Evolutionary conservation across 2,113 vertebrate species (phyloP).

Genomic region (Microcebus ravelobensis): DNA sequence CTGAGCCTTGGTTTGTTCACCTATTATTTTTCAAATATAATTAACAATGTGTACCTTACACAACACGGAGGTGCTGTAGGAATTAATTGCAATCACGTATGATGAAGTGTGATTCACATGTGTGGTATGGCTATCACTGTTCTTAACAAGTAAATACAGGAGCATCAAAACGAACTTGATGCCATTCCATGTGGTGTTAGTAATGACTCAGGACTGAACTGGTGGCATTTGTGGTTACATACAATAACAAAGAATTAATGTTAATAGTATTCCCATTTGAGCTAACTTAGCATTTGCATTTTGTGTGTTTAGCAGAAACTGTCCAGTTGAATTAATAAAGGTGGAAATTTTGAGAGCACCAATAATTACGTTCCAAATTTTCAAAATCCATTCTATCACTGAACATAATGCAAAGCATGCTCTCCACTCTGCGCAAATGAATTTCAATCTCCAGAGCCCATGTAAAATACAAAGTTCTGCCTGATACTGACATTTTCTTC

Average conservation of each 20-base stretch:
- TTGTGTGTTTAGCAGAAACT: neutral
- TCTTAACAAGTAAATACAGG: neutral
- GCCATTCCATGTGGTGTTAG: neutral
- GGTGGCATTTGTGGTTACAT: neutral
- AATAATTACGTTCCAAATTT: neutral
- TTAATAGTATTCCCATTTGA: neutral
- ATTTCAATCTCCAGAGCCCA: neutral
- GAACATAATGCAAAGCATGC: neutral
- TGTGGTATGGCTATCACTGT: neutral
- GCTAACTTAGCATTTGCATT: neutral
- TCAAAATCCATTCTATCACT: neutral
- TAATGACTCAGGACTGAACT: neutral
- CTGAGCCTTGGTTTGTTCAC: neutral
- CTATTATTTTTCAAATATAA: neutral
- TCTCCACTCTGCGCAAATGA: neutral
- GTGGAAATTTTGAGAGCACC: neutral
- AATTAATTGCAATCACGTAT: neutral
- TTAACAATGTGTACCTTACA: neutral
- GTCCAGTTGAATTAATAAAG: neutral
- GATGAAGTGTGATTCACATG: neutral
- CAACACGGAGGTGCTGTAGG: neutral
- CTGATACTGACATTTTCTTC: neutral
- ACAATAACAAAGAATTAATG: neutral
- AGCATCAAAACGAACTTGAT: neutral
- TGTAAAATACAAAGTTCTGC: neutral